Conservation (phyloP, 2,888 invertebrate species). For the Saturnia japonica region DNA sequence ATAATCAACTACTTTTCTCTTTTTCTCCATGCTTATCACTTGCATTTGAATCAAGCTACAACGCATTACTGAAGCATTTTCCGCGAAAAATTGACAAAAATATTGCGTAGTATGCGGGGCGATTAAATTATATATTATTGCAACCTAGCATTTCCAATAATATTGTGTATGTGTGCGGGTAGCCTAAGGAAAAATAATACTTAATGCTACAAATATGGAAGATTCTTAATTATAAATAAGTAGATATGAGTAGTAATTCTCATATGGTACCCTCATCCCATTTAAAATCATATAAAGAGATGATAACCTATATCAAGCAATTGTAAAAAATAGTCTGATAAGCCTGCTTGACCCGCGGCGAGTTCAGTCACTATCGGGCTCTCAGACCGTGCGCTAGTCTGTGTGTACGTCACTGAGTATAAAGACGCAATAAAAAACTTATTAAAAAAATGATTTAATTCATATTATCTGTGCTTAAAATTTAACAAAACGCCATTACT, state of each 20-base stretch:
- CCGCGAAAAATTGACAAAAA: too few relatives aligned
- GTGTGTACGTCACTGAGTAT: background rate
- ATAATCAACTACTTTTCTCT: too few relatives aligned
- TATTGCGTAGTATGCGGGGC: too few relatives aligned
- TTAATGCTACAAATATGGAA: background rate
- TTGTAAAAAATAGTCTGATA: slow-evolving; percentile 34
- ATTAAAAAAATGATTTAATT: background rate
- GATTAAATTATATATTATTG: too few relatives aligned
- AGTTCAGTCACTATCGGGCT: background rate
- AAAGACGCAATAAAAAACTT: background rate
- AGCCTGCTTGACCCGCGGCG: slow-evolving; percentile 27
- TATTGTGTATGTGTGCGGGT: too few relatives aligned
- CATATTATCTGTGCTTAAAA: background rate
- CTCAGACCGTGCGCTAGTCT: background rate
- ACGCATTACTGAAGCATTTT: too few relatives aligned
- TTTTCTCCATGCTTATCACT: too few relatives aligned
- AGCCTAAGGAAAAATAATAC: too few relatives aligned
- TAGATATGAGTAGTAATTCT: background rate
- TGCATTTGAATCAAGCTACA: too few relatives aligned
- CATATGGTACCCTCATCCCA: slow-evolving; percentile 15
- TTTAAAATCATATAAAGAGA: slow-evolving; percentile 17
- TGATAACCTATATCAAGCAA: slow-evolving; percentile 41
- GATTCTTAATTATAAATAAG: background rate
- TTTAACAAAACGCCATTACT: background rate
- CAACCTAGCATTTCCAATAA: too few relatives aligned